A percentile compares a stretch with the other conserved stretches of the same genome.
These are phyloP conservation scores for Oasisia sp. DNA, from an alignment of 2,888 invertebrate genomes.

Conservation along the genomic window DNA sequence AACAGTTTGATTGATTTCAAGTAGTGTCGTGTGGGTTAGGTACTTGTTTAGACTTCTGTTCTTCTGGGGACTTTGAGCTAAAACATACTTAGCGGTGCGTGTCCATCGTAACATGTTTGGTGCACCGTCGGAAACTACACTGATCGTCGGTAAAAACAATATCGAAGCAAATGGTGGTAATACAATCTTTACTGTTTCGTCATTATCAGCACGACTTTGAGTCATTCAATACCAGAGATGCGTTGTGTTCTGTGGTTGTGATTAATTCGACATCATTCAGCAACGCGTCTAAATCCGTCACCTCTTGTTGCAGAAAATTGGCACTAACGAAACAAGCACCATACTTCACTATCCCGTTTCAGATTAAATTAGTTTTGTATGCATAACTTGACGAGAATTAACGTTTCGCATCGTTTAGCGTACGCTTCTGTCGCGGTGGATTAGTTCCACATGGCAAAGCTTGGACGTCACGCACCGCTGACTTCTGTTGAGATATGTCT, in stretches of 20 bases:
- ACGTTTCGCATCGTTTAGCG: neutral
- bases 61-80: no score
- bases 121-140: neutral
- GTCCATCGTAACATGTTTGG: neutral
- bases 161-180: neutral
- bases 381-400: no score
- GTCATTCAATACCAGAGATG: neutral
- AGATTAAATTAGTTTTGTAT: no score
- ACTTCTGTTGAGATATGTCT: neutral
- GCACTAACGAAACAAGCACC: no score
- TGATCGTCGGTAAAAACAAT: neutral
- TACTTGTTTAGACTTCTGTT: no score
- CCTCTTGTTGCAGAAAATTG: no score
- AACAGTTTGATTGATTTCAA: no score
- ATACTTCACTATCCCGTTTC: no score
- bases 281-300: neutral
- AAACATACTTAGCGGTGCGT: neutral
- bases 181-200: neutral
- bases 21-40: no score
- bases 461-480: neutral
- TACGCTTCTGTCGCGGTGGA: neutral
- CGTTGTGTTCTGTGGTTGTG: neutral
- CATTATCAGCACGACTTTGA: neutral
- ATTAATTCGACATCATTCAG: neutral
- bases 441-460: neutral